Conservation (phyloP, 2,888 invertebrate species). For the Carterocephalus palaemon region DNA sequence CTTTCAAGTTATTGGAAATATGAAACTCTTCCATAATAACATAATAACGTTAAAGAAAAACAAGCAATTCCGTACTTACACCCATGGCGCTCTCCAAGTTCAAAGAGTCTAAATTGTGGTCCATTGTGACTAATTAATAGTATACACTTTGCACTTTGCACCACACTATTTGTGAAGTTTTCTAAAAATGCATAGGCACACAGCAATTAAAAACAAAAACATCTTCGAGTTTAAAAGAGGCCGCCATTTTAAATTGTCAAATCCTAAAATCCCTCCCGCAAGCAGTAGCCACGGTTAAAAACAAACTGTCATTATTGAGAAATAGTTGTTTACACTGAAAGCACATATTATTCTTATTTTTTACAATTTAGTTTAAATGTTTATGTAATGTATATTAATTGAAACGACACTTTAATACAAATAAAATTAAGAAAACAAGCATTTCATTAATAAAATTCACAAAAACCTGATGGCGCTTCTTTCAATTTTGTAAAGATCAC, state of each 20-base stretch:
- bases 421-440: slow-evolving; percentile 28
- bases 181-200: neutral
- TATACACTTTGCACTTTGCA: slow-evolving; percentile 2
- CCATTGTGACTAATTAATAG: slow-evolving; percentile 47
- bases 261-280: slow-evolving; percentile 45
- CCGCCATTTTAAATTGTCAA: slow-evolving; percentile 79
- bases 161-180: slow-evolving; percentile 23
- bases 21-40: slow-evolving; percentile 5
- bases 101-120: slow-evolving; percentile 65
- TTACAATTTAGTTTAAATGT: neutral
- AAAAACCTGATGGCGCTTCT: slow-evolving; percentile 70
- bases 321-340: slow-evolving; percentile 30
- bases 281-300: slow-evolving; percentile 70
- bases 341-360: neutral
- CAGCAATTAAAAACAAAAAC: slow-evolving; percentile 36
- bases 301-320: slow-evolving; percentile 54
- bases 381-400: slow-evolving; percentile 2
- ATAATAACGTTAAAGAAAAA: slow-evolving; percentile 23
- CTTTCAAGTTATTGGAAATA: neutral
- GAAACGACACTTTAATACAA: slow-evolving; percentile 27
- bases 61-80: slow-evolving; percentile 49
- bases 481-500: slow-evolving; percentile 66
- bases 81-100: slow-evolving; percentile 62
- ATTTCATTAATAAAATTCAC: slow-evolving; percentile 27
- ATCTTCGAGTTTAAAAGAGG: slow-evolving; percentile 70